phyloP scores from a whole-genome alignment of 2,113 vertebrate species.

The Antechinus stuartii region DNA sequence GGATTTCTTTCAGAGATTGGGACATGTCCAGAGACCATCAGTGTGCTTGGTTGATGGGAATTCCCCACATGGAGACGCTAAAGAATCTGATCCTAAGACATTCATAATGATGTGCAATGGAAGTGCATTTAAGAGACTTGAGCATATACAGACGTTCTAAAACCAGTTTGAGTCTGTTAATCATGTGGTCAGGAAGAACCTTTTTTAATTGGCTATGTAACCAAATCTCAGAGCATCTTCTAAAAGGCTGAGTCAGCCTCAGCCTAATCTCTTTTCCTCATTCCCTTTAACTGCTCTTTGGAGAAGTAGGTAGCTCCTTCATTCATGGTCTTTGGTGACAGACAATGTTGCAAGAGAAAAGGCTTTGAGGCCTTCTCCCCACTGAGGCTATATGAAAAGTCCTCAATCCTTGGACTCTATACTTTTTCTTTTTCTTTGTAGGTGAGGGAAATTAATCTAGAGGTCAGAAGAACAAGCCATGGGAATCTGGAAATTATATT shows the following conservation, averaged over 20 bases:
- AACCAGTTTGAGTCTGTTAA: not conserved
- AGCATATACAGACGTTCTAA: not conserved
- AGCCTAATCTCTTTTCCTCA: not conserved
- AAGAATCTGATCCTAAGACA: not conserved
- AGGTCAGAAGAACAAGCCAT: no score
- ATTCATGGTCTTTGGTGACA: not conserved
- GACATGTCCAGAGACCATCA: not conserved
- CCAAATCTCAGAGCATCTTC: not conserved
- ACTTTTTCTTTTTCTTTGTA: no score
- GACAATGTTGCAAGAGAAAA: no score
- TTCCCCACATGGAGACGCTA: not conserved
- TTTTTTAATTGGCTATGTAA: not conserved
- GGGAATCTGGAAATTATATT: no score
- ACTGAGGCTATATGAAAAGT: no score
- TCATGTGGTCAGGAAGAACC: not conserved
- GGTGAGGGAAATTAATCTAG: no score
- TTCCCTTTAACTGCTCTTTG: not conserved
- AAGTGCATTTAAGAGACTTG: not conserved
- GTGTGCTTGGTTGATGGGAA: not conserved
- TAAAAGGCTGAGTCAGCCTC: not conserved
- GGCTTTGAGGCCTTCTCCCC: no score
- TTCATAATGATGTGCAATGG: not conserved
- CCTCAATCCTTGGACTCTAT: no score
- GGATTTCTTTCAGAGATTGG: constrained; percentile 14
- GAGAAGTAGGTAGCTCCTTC: not conserved